phyloP scores from a whole-genome alignment of 92 coral and sea anemone genomes.

The Desmophyllum pertusum region DNA sequence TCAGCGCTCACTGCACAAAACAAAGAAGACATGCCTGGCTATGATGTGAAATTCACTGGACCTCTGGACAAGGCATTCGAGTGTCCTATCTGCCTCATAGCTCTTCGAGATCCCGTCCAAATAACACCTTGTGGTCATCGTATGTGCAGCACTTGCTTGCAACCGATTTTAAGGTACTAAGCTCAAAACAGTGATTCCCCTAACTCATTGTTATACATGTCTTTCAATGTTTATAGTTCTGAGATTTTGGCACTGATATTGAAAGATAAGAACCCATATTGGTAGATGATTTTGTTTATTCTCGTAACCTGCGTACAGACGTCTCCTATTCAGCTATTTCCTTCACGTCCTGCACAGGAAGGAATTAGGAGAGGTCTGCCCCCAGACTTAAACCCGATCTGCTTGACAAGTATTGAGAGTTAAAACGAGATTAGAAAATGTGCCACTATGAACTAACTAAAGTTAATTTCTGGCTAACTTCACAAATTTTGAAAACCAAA shows the following conservation, averaged over 20 bases:
- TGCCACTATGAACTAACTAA: too few relatives aligned
- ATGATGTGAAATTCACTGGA: conserved; percentile 80
- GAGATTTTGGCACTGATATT: not conserved
- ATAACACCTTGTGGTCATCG: conserved; percentile 99
- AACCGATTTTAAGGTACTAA: conserved; percentile 87
- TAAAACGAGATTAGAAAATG: too few relatives aligned
- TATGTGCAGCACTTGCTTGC: conserved; percentile 88
- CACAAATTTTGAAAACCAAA: too few relatives aligned
- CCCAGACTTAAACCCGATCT: too few relatives aligned
- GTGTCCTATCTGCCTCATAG: conserved; percentile 95
- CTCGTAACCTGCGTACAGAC: not conserved
- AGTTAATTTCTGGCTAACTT: too few relatives aligned
- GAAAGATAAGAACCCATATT: not conserved
- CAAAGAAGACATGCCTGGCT: conserved; percentile 81
- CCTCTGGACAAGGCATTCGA: conserved; percentile 95
- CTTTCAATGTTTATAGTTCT: not conserved
- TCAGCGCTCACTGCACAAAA: not conserved
- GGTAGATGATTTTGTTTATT: not conserved
- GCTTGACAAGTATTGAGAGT: too few relatives aligned
- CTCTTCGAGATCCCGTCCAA: conserved; percentile 96
- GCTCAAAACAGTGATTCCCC: not conserved
- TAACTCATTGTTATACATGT: not conserved
- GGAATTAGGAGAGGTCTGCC: too few relatives aligned
- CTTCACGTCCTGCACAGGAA: too few relatives aligned
- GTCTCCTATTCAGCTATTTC: too few relatives aligned